Evolutionary conservation across 2,888 invertebrate species (phyloP), one percentile per base, ranked within the genome.

Genomic region (Nipponacmea schrenckii): DNA sequence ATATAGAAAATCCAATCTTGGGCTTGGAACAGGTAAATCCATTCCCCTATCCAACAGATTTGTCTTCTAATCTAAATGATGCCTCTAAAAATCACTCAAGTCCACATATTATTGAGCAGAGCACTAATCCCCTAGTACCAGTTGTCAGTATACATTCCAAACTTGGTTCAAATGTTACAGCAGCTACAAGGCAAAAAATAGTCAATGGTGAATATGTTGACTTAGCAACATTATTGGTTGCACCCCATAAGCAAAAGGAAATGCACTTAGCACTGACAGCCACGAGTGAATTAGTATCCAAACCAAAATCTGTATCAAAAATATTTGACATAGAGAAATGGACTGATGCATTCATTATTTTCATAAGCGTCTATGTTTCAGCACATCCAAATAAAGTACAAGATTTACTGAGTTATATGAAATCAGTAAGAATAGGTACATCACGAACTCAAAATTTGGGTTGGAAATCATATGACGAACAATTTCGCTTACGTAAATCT

Each of bases 281-380:
- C 7, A n/a, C 48, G 17, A n/a, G 7, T 17, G 17, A 48, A 48
- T 17, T 48, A 48, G 65, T 48, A 31, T 10, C 65, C 2, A 65
- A 15, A 15, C 70, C 64, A 2, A 7, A 26, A 8, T 14, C 12
- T 14, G 64, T 45, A 26, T 10, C 63, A 45, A 24, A 26, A 10
- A 69, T 64, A 15, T 12, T 45, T 44, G 62, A 46, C 62, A 69
- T 64, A 27, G 69, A 69, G 20, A 7, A 27, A 48, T 68, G 68
- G 68, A 62, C 68, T 48, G 15, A 4, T n/a, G n/a, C n/a, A n/a
- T n/a, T n/a, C n/a, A n/a, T n/a, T n/a, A n/a, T n/a, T n/a, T n/a
- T n/a, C n/a, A 46, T 20, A 68, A 20, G 62, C 68, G 15, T 62
- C 44, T 20, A 44, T 62, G 24, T n/a, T 68, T 62, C 62, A 62